phyloP scores from a whole-genome alignment of 1,140 invertebrate species.

The Orchestia grillus region DNA sequence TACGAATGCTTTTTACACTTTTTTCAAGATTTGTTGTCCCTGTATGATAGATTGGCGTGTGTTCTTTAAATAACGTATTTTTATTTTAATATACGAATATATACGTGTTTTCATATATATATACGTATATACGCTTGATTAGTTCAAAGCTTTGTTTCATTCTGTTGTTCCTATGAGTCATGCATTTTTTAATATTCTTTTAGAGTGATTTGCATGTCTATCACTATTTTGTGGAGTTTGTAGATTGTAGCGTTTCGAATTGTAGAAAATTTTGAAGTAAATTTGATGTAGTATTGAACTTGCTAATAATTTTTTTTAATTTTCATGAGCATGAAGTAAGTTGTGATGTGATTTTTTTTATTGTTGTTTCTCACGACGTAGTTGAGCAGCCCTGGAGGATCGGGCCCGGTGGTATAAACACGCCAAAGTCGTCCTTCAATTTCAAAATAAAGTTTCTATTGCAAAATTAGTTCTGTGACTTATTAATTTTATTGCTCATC shows the following conservation, averaged over 20 bases:
- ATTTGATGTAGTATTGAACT: not conserved
- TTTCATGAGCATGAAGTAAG: not conserved
- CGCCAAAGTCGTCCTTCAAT: not conserved
- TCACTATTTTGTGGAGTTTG: not conserved
- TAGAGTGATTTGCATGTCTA: not conserved
- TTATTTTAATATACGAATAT: no score
- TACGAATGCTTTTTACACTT: no score
- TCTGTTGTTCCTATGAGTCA: no score
- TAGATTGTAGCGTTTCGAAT: not conserved
- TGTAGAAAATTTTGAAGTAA: not conserved
- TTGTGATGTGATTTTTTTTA: not conserved
- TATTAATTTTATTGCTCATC: not conserved
- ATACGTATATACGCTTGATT: no score
- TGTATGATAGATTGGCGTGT: no score
- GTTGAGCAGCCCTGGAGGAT: not conserved
- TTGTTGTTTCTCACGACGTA: not conserved
- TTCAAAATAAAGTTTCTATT: not conserved
- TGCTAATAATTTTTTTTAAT: not conserved
- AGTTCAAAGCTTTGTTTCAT: no score
- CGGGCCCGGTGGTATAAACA: not conserved
- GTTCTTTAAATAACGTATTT: no score
- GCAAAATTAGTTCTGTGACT: not conserved
- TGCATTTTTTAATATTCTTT: no score
- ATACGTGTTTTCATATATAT: no score
- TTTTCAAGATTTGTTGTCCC: no score